Evolutionary conservation across 2,888 invertebrate species (phyloP).

Genomic region (Tenthredo mesomela): DNA sequence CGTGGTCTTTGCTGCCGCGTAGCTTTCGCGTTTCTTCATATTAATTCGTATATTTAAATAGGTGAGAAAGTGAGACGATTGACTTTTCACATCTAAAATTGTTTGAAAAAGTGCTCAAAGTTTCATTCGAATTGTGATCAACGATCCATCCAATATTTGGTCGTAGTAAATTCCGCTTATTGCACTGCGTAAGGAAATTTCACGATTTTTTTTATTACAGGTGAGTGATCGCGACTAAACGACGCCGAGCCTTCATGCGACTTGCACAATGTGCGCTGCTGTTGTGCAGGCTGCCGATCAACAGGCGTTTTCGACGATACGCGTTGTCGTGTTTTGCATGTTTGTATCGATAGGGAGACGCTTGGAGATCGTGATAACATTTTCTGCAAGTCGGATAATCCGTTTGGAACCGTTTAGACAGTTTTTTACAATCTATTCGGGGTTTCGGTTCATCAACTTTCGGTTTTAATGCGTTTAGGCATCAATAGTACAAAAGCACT

Average conservation of each 20-base stretch:
- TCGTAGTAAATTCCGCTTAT: background rate
- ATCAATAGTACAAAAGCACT: background rate
- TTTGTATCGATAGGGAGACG: background rate
- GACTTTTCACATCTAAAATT: background rate
- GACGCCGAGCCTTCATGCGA: conserved; percentile 5
- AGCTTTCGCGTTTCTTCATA: background rate
- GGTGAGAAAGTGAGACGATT: background rate
- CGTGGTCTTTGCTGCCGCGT: background rate
- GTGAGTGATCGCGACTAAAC: conserved; percentile 19
- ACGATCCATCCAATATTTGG: background rate
- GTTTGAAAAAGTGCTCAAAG: background rate
- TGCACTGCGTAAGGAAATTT: conserved; percentile 6
- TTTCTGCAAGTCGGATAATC: background rate
- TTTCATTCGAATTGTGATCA: background rate
- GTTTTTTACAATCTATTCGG: background rate
- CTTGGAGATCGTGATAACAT: background rate
- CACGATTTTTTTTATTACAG: conserved; percentile 9
- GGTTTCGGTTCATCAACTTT: background rate
- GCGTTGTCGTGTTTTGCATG: background rate
- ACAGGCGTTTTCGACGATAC: background rate
- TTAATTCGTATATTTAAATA: background rate
- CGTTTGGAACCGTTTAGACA: background rate
- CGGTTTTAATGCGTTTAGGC: background rate
- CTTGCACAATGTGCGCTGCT: background rate
- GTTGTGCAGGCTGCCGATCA: background rate